Base-by-base conservation (phyloP, 1,140 invertebrate genomes). In the Lordiphosa stackelbergi region DNA sequence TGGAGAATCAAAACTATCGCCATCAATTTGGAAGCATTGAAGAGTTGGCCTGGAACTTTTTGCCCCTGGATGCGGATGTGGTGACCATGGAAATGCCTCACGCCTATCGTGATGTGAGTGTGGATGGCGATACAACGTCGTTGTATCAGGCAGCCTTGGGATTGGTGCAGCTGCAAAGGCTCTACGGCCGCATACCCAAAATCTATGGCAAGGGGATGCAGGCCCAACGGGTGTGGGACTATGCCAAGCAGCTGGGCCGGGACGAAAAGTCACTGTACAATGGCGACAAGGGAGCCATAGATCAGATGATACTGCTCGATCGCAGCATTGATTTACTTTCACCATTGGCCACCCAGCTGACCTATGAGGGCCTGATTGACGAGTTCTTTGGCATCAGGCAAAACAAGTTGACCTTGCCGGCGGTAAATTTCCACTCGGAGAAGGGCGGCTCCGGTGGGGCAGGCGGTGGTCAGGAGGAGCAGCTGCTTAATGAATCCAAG, bases 281-380 rank as follows among this genome's bases (percentile, higher is more conserved):
- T 16, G 66, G 58, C 3, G 85, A 85, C 34, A 87, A 89, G 38
- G 90, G 90, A 0, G 88, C 89, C 69, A 97, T 98, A 22, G 96
- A 98, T 86, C 95, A 95, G 87, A 89, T 99, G 6, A 89, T 99
- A 22, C 85, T 98, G 10, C 87, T 98, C 1, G 97, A 98, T 89
- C 90, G 98, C 31, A 93, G 92, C 47, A 91, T 98, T 10, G 98
- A 99, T 90, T 91, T 98, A 46, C 90, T 99, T 5, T 96, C 96
- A 31, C 95, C 97, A 3, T 88, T 99, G 60, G 92, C 96, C 1
- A 98, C 96, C 0, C 98, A 99, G 79, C 90, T 99, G 11, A 99
- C 97, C 0, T 99, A 99, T 86, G 97, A 99, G 89, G 98, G 97
- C 11, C 89, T 99, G 8, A 96, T 99, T 70, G 98, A 91, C 70